Percentiles rank a stretch among this genome's conserved stretches.
phyloP scores from a whole-genome alignment of 2,888 invertebrate species.

The Bugula neritina region DNA sequence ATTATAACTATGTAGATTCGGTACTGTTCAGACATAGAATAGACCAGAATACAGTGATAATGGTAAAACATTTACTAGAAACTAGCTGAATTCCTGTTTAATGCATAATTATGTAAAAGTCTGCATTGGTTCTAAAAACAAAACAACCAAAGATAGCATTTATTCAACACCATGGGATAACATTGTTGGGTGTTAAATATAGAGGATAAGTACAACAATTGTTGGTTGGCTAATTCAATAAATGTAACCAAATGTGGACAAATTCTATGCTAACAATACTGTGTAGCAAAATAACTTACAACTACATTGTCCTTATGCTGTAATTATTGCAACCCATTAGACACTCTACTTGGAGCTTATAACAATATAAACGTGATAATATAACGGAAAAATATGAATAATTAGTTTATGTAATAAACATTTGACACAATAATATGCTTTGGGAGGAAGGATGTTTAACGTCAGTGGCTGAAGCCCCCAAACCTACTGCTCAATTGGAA shows the following conservation, averaged over 20 bases:
- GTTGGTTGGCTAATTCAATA: not conserved
- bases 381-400: constrained; percentile 10
- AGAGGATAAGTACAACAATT: not conserved
- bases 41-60: no score
- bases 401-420: not conserved
- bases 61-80: no score
- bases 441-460: not conserved
- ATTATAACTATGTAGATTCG: no score
- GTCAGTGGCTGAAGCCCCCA: no score
- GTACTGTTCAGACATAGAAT: no score
- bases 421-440: not conserved
- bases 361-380: constrained; percentile 25
- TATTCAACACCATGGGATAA: no score
- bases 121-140: no score
- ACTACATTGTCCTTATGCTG: not conserved
- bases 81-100: no score
- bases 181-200: no score
- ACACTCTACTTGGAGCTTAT: not conserved
- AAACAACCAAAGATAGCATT: no score
- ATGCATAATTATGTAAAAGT: no score
- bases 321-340: not conserved
- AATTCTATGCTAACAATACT: not conserved
- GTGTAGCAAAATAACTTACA: not conserved
- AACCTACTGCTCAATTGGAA: not conserved
- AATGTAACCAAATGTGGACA: not conserved